phyloP scores from a whole-genome alignment of 2,113 vertebrate species.

The Pygathrix nemaeus region DNA sequence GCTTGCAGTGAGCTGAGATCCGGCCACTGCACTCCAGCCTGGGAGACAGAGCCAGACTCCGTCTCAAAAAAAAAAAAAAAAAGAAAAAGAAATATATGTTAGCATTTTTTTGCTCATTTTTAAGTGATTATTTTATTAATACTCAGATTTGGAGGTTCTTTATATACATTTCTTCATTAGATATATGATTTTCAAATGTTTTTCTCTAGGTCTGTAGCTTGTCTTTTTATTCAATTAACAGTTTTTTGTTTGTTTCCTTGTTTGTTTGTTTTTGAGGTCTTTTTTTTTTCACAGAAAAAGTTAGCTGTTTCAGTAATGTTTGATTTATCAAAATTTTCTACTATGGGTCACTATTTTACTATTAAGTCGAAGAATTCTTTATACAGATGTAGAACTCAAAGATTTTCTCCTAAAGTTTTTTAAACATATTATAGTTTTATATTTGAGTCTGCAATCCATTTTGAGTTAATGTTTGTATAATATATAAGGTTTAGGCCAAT shows the following conservation, averaged over 20 bases:
- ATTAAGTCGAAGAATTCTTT: neutral
- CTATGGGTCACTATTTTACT: neutral
- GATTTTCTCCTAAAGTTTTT: neutral
- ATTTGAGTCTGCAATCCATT: neutral
- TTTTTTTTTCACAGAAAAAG: too few species aligned
- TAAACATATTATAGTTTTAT: neutral
- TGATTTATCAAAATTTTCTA: neutral
- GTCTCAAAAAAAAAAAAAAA: too few species aligned
- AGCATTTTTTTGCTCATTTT: neutral
- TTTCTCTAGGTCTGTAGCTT: neutral
- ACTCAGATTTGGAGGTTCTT: neutral
- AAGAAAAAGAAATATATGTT: neutral
- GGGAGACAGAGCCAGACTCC: too few species aligned
- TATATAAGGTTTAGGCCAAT: neutral
- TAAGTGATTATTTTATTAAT: neutral
- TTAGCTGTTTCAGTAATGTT: neutral
- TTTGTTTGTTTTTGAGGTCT: too few species aligned
- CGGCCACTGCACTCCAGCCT: too few species aligned
- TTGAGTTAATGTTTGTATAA: neutral
- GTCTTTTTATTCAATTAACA: neutral
- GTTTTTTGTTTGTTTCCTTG: too few species aligned
- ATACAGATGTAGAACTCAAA: neutral
- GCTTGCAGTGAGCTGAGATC: too few species aligned
- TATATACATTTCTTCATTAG: neutral
- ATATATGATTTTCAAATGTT: neutral